Evolutionary conservation across 2,797 vertebrate species (phyloP), one percentile per base, ranked within the genome.

Genomic region (Liparis tanakae): DNA sequence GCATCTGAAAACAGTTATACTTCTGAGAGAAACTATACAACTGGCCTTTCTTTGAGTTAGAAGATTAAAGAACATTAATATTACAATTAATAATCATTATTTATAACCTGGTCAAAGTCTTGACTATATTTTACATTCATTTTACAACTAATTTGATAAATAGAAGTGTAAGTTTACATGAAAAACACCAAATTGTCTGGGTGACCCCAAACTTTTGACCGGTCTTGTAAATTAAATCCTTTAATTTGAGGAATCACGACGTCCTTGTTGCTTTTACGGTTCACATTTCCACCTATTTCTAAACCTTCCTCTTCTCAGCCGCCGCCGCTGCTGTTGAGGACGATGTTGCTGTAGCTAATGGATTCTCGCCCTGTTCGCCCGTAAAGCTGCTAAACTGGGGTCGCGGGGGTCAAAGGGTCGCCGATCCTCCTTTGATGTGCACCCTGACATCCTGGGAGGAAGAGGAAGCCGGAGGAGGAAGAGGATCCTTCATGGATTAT

Each of bases 401-500:
- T 25, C 80, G 25, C 0, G 25, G 0, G 50, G 81, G 82, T 88
- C 88, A 85, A 81, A 90, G 90, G 91, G 90, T 30, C 56, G 0
- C 44, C 34, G 87, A 89, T 33, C 76, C 75, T 57, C 67, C 91
- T 94, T 94, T 97, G 95, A 96, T 96, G 94, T 94, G 91, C 25
- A 95, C 94, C 93, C 95, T 80, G 91, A 94, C 88, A 89, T 95
- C 94, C 94, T 91, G 91, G 89, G 88, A 93, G 84, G 89, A 91
- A 95, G 93, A 96, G 96, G 96, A 96, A 96, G 91, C 89, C 25
- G 93, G 92, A 95, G 93, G 91, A 88, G 90, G 91, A 93, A 88
- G 88, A 93, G 85, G 93, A 93, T 95, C 94, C 94, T 95, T 96
- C 95, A 96, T 94, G 95, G 94, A 89, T 93, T 94, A 90, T 89